Conservation (phyloP, 1,140 invertebrate genomes). For the Penaeus japonicus region DNA sequence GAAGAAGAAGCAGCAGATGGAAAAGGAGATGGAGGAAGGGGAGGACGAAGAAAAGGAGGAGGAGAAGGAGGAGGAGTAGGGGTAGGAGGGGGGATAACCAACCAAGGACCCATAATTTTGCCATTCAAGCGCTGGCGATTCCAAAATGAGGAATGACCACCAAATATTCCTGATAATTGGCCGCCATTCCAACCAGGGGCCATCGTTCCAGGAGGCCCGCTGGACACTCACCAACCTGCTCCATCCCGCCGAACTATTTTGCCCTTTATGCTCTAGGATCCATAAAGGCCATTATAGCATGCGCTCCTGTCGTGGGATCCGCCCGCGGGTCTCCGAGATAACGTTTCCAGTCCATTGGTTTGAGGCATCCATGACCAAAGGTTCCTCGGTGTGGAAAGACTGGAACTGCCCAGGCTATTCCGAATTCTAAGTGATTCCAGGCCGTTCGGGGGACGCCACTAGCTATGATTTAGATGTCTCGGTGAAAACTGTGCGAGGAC, state of each 20-base stretch:
- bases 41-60: not conserved
- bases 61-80: too few relatives aligned
- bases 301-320: not conserved
- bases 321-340: constrained; percentile 10
- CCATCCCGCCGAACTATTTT: not conserved
- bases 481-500: not conserved
- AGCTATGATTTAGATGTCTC: constrained; percentile 46
- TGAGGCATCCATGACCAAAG: constrained; percentile 47
- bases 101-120: constrained; percentile 23
- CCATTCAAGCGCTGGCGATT: constrained; percentile 41
- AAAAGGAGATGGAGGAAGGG: not conserved
- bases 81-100: not conserved
- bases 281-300: not conserved
- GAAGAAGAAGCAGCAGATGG: not conserved
- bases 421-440: constrained; percentile 48
- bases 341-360: constrained; percentile 43
- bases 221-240: constrained; percentile 34
- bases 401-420: constrained; percentile 47
- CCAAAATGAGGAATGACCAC: constrained; percentile 50
- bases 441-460: constrained; percentile 24
- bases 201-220: constrained; percentile 29
- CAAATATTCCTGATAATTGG: constrained; percentile 52
- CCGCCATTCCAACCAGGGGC: constrained; percentile 44
- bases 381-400: constrained; percentile 43
- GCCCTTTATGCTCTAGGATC: not conserved